These are phyloP conservation scores for Epizoanthus fatuus DNA, from an alignment of 92 coral and sea anemone genomes.

Conservation along the genomic window DNA sequence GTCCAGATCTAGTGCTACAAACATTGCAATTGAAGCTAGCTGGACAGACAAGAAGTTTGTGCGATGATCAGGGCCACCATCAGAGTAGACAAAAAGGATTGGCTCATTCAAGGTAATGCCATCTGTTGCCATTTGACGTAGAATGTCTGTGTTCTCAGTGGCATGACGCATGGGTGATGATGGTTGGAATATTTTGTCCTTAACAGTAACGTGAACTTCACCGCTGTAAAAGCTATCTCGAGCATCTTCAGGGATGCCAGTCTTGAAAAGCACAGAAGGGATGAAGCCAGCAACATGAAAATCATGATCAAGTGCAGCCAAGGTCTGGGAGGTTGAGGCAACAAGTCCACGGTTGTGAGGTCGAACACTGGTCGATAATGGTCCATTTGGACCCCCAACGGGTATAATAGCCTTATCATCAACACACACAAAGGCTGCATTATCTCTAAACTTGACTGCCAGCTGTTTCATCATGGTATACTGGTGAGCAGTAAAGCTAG, in stretches of 20 bases:
- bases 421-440: slow-evolving; percentile 18
- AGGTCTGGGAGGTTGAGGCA: slow-evolving; percentile 29
- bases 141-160: slow-evolving; percentile 31
- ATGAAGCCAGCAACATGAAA: slow-evolving; percentile 37
- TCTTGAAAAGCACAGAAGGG: slow-evolving; percentile 50
- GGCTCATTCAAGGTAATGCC: slow-evolving; percentile 7
- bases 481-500: slow-evolving; percentile 20
- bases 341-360: not conserved
- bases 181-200: slow-evolving; percentile 53
- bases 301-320: slow-evolving; percentile 60
- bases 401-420: slow-evolving; percentile 10
- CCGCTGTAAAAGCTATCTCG: slow-evolving; percentile 42
- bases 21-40: slow-evolving; percentile 49
- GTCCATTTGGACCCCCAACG: not conserved
- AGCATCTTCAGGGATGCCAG: slow-evolving; percentile 44
- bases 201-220: slow-evolving; percentile 24
- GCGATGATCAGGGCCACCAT: slow-evolving; percentile 60
- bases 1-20: slow-evolving; percentile 42
- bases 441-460: not conserved
- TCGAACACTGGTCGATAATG: slow-evolving; percentile 4
- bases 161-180: slow-evolving; percentile 59
- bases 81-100: not conserved
- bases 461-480: slow-evolving; percentile 22
- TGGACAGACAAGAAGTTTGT: slow-evolving; percentile 35
- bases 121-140: not conserved